Conservation (phyloP, 2,113 vertebrate genomes). For the Myotis brandtii region DNA sequence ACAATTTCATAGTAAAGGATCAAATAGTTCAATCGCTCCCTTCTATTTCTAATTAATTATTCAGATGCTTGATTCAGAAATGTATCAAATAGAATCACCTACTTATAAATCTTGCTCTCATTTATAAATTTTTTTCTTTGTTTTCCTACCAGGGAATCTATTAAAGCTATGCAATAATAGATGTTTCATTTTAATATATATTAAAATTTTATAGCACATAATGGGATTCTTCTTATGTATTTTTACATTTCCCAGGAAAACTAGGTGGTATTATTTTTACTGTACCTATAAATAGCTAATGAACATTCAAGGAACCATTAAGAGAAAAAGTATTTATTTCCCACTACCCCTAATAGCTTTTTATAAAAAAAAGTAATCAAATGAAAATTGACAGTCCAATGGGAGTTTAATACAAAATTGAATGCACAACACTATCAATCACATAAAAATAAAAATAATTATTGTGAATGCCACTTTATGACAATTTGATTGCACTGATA, state of each 20-base stretch:
- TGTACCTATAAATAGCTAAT: slow-evolving; percentile 54
- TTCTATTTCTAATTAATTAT: background rate
- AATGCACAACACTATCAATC: background rate
- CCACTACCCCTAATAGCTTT: slow-evolving; percentile 40
- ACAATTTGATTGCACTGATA: background rate
- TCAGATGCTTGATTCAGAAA: background rate
- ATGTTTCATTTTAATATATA: background rate
- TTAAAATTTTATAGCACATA: slow-evolving; percentile 54
- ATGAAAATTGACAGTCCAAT: background rate
- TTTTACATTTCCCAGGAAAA: slow-evolving; percentile 78
- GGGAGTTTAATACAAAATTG: slow-evolving; percentile 47
- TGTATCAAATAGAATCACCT: background rate
- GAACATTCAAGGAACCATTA: background rate
- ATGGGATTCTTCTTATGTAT: slow-evolving; percentile 51
- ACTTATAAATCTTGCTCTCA: background rate
- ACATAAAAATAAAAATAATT: slow-evolving; percentile 9
- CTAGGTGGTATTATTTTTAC: slow-evolving; percentile 43
- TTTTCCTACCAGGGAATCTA: background rate
- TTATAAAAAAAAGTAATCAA: slow-evolving; percentile 66
- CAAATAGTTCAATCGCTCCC: background rate
- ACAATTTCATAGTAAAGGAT: background rate
- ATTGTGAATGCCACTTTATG: background rate
- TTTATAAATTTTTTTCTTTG: background rate
- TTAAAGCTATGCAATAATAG: background rate
- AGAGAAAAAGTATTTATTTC: slow-evolving; percentile 66